Percentiles rank a stretch among this genome's conserved stretches.
Evolutionary conservation across 1,140 invertebrate genomes (phyloP).

Genomic region (Aleiodes sp.): DNA sequence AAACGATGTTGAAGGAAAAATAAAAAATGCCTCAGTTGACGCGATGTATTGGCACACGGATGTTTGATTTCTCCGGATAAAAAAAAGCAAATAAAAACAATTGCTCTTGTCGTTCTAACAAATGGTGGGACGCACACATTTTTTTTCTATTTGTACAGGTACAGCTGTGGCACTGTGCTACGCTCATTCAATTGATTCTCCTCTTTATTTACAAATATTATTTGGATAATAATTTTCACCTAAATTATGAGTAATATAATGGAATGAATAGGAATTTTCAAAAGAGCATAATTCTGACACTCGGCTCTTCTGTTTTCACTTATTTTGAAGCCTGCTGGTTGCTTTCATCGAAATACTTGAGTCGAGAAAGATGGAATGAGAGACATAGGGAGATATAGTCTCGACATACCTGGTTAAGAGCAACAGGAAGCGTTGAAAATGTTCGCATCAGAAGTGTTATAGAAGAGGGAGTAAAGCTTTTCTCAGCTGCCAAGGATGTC

Average conservation of each 20-base stretch:
- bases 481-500: conserved; percentile 29
- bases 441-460: neutral
- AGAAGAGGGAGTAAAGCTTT: conserved; percentile 23
- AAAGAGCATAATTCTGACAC: neutral
- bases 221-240: neutral
- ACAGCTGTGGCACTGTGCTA: conserved; percentile 13
- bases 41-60: conserved; percentile 2
- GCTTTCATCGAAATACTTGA: conserved; percentile 5
- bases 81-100: conserved; percentile 33
- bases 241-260: neutral
- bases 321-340: neutral
- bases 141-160: conserved; percentile 24
- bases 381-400: neutral
- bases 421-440: conserved; percentile 15
- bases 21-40: neutral
- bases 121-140: neutral
- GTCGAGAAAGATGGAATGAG: neutral
- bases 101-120: neutral
- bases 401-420: conserved; percentile 3
- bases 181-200: conserved; percentile 5
- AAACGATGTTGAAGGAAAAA: neutral
- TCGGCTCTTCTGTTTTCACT: neutral
- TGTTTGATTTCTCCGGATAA: conserved; percentile 28
- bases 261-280: neutral
- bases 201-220: conserved; percentile 10